These are phyloP conservation scores for Ophion costatus DNA, from an alignment of 2,888 invertebrate species.

Conservation along the genomic window DNA sequence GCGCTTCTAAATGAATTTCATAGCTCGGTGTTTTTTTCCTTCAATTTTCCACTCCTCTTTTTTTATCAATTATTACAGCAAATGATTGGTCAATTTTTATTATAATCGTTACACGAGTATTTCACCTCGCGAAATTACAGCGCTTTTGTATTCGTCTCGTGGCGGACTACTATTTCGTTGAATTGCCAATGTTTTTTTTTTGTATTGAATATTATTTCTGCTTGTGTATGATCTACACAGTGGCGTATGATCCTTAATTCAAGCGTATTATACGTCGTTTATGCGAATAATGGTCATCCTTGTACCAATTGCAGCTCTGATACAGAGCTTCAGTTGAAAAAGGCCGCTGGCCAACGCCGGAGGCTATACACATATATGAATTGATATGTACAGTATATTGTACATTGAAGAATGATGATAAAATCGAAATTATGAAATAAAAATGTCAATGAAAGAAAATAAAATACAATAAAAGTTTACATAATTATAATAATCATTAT, in stretches of 20 bases:
- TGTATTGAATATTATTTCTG: conserved; percentile 2
- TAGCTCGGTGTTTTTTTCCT: no score
- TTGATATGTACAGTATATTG: background rate
- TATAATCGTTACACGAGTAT: no score
- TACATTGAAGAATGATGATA: background rate
- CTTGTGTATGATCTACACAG: conserved; percentile 5
- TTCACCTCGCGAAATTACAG: no score
- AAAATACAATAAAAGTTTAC: background rate
- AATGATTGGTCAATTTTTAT: no score
- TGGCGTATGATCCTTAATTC: conserved; percentile 3
- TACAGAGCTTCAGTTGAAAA: conserved; percentile 9
- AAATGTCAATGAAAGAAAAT: background rate
- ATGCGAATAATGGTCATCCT: conserved; percentile 58
- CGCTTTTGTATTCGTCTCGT: no score
- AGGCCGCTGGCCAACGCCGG: conserved; percentile 26
- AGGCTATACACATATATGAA: conserved; percentile 2
- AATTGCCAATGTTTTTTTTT: background rate
- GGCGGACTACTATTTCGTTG: background rate
- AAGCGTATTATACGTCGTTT: conserved; percentile 41
- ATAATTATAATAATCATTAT: no score
- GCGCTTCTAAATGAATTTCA: no score
- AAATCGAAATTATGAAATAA: background rate
- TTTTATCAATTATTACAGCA: no score
- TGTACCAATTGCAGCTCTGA: conserved; percentile 56
- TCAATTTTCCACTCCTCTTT: no score